Conservation (phyloP, 2,113 vertebrate species). For the Mus pahari region DNA sequence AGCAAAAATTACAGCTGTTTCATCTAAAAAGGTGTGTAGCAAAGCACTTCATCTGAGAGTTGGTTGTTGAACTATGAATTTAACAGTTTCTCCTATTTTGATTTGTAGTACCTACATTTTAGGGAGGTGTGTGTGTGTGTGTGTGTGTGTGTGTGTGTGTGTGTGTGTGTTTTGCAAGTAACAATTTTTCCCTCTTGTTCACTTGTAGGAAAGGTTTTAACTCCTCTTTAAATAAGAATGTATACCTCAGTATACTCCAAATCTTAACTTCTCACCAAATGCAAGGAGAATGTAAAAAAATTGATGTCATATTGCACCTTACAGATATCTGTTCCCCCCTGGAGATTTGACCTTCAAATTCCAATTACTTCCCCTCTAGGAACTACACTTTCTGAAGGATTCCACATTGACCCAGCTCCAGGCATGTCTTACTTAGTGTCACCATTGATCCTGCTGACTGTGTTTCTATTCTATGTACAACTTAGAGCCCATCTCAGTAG, state of each 20-base stretch:
- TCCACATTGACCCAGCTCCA: not conserved
- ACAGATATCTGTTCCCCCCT: not conserved
- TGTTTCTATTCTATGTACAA: not conserved
- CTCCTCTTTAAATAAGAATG: not conserved
- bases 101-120: not conserved
- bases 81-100: not conserved
- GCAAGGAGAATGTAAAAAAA: not conserved
- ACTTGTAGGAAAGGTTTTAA: not conserved
- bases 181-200: not conserved
- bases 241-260: not conserved
- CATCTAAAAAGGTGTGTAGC: not conserved
- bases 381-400: not conserved
- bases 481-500: not conserved
- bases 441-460: too few relatives aligned
- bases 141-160: not conserved
- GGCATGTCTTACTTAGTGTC: rapidly evolving
- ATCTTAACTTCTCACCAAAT: not conserved
- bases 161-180: not conserved
- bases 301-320: not conserved
- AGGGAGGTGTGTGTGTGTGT: not conserved
- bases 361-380: not conserved
- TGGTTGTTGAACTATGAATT: not conserved
- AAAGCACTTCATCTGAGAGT: not conserved
- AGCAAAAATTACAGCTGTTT: not conserved
- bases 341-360: not conserved